Percentiles rank a stretch among this genome's conserved stretches.
Evolutionary conservation across 2,113 vertebrate species (phyloP).

Genomic region (Bos javanicus): DNA sequence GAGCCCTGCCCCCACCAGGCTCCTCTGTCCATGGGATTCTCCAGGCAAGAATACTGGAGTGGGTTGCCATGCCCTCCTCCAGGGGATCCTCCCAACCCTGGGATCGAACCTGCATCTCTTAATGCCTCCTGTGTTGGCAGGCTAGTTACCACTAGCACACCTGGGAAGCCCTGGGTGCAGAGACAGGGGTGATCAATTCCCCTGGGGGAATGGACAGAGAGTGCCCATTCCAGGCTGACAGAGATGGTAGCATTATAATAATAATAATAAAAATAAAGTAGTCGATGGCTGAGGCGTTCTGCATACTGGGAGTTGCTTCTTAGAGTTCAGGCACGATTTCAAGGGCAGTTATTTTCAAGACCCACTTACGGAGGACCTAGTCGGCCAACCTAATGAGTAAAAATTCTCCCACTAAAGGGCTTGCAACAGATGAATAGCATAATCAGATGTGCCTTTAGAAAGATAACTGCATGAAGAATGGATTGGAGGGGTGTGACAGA

Average conservation of each 20-base stretch:
- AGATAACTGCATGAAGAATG: constrained; percentile 30
- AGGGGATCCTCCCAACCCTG: not conserved
- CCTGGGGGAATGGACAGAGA: not conserved
- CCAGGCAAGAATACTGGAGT: not conserved
- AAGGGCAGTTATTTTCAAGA: not conserved
- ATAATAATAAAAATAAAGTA: not conserved
- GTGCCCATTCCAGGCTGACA: not conserved
- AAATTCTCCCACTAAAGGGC: not conserved
- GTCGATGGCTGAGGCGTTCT: not conserved
- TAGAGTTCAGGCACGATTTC: not conserved
- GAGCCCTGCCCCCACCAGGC: rapidly evolving
- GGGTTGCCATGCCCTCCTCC: not conserved
- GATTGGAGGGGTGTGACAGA: not conserved
- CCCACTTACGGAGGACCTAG: not conserved
- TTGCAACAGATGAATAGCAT: constrained; percentile 18
- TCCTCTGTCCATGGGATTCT: not conserved
- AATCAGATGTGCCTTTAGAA: constrained; percentile 51
- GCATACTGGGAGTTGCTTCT: not conserved
- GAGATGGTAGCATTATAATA: not conserved
- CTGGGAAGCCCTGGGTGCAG: not conserved
- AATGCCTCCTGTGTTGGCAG: not conserved
- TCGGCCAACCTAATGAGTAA: not conserved
- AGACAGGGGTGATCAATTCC: not conserved
- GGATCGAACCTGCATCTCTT: not conserved
- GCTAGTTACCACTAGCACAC: not conserved